phyloP scores from a whole-genome alignment of 2,888 invertebrate genomes.

The Pandemis heparana region DNA sequence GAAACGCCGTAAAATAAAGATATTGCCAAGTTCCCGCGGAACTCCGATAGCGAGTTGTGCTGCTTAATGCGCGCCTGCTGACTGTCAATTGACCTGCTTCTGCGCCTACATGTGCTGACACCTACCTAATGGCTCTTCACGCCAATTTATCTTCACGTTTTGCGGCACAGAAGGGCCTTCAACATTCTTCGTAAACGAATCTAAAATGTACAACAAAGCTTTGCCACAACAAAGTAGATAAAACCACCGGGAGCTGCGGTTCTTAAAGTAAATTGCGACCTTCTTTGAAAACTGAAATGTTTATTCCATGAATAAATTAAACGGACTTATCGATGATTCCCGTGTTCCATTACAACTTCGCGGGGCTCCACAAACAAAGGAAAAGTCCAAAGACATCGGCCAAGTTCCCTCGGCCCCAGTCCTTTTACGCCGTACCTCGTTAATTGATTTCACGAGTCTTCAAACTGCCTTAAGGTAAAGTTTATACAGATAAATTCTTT shows the following conservation, averaged over 20 bases:
- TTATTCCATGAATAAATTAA: conserved; percentile 36
- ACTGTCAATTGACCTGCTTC: conserved; percentile 31
- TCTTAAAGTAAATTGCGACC: conserved; percentile 25
- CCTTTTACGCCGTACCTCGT: conserved; percentile 11
- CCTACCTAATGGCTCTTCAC: conserved; percentile 16
- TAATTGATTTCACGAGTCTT: conserved; percentile 35
- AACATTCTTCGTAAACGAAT: conserved; percentile 17
- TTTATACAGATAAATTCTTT: conserved; percentile 19
- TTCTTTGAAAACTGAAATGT: conserved; percentile 22
- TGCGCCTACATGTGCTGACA: conserved; percentile 3
- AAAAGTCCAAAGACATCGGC: conserved; percentile 19
- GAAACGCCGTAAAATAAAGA: conserved; percentile 29
- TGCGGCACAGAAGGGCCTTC: background rate
- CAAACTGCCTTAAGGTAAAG: conserved; percentile 27
- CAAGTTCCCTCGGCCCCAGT: conserved; percentile 14
- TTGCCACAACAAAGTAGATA: conserved; percentile 25
- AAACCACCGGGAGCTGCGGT: conserved; percentile 16
- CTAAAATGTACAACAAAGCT: conserved; percentile 31
- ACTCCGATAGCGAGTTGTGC: conserved; percentile 15
- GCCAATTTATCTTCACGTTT: conserved; percentile 4
- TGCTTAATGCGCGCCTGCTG: conserved; percentile 9
- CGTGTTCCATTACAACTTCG: conserved; percentile 7
- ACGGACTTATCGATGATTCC: conserved; percentile 30
- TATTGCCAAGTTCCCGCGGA: conserved; percentile 21
- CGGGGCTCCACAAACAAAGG: conserved; percentile 17